Base-by-base conservation (phyloP, 2,888 invertebrate genomes). In the Ichneumoninae sp. region DNA sequence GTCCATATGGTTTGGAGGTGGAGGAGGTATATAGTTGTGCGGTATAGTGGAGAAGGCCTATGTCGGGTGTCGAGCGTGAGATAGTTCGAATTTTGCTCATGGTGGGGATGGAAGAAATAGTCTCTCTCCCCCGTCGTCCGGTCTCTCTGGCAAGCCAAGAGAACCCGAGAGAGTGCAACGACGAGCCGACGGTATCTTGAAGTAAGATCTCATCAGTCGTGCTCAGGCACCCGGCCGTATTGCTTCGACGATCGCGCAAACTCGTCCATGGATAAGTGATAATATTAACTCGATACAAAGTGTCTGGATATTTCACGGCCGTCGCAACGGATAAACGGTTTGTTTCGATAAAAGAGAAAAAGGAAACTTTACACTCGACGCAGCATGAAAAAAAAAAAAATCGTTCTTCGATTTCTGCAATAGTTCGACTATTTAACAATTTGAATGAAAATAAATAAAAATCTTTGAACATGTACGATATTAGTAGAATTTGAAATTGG, bases 141-240 rank as follows among this genome's bases (percentile, higher is more conserved):
- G 70, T 79, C 68, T 54, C 60, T 60, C 30, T 54, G 47, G 52
- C 52, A 71, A 30, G 52, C 50, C n/a, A 50, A 69, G 47, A 78
- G 71, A 76, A 63, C 63, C 63, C 30, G 77, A 75, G 69, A 60
- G 63, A 47, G 57, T 47, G 69, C 60, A 69, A 47, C 69, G 69
- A 47, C 77, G 71, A 79, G 50, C 50, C 82, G 68, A 54, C 40
- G 60, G 83, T 88, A 86, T 88, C 87, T 83, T 83, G 81, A 80
- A 85, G 87, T 83, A 83, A 88, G 82, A 87, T 87, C 85, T 84
- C 87, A 86, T 88, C 88, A 88, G 88, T 88, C 86, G 88, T 74
- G 87, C 83, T 82, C 87, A 80, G 80, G 85, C 87, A 86, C 83
- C 85, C 85, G 87, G 60, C 68, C 76, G 73, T 76, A 69, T 83